These are phyloP conservation scores for Reticulitermes lucifugus DNA, from an alignment of 2,888 invertebrate genomes.

Conservation along the genomic window DNA sequence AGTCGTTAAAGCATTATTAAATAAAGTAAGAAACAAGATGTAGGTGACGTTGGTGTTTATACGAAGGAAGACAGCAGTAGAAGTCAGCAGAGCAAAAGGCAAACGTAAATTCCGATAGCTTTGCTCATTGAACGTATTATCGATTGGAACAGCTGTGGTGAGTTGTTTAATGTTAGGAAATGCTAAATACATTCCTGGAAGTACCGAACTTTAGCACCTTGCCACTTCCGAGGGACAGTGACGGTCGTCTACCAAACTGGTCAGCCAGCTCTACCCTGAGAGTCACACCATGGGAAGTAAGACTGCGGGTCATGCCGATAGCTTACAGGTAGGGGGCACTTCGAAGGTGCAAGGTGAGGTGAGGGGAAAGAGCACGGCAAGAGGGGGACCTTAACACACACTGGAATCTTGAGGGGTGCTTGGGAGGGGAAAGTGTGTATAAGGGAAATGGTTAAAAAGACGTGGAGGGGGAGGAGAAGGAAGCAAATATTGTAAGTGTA, in stretches of 20 bases:
- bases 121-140: too few relatives aligned
- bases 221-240: too few relatives aligned
- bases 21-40: too few relatives aligned
- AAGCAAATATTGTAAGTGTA: slow-evolving; percentile 18
- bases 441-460: slow-evolving; percentile 15
- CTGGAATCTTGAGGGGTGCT: neutral
- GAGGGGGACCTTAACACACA: slow-evolving; percentile 14
- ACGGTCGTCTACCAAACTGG: neutral
- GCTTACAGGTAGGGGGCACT: neutral
- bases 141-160: too few relatives aligned
- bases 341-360: slow-evolving; percentile 41
- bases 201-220: too few relatives aligned
- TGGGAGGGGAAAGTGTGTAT: slow-evolving; percentile 16
- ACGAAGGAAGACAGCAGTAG: too few relatives aligned
- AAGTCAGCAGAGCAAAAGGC: too few relatives aligned
- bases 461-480: slow-evolving; percentile 16
- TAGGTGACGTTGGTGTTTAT: too few relatives aligned
- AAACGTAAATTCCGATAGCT: too few relatives aligned
- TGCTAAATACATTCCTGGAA: too few relatives aligned
- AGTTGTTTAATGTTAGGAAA: too few relatives aligned
- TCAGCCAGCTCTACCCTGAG: neutral
- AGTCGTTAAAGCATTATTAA: too few relatives aligned
- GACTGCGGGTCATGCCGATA: slow-evolving; percentile 6
- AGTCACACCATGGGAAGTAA: neutral
- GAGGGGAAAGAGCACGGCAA: neutral